Conservation (phyloP, 2,797 vertebrate genomes). For the Limosa lapponica region DNA sequence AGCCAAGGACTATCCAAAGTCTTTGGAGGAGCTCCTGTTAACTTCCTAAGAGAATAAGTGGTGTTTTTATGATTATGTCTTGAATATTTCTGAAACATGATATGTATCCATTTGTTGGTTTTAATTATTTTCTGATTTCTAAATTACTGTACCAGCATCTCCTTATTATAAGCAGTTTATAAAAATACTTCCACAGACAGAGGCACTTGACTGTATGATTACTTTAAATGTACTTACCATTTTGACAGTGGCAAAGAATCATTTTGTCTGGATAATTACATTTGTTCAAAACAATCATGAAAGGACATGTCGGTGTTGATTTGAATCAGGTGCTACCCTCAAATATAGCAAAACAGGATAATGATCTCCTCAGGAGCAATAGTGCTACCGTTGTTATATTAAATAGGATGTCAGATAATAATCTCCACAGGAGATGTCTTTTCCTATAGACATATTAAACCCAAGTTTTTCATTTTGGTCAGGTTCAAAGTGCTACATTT, state of each 20-base stretch:
- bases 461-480: background rate
- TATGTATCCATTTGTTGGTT: background rate
- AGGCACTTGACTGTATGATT: background rate
- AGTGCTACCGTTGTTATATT: background rate
- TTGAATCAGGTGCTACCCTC: background rate
- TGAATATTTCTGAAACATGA: background rate
- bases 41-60: background rate
- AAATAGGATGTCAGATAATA: background rate
- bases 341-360: background rate
- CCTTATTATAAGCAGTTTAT: background rate
- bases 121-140: background rate
- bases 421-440: background rate
- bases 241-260: background rate
- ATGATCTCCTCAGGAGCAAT: background rate
- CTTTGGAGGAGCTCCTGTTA: background rate
- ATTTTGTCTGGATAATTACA: background rate
- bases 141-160: background rate
- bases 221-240: background rate
- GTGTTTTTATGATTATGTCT: background rate
- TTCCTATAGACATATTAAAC: background rate
- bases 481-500: constrained; percentile 17
- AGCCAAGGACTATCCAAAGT: background rate
- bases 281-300: background rate
- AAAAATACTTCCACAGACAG: background rate
- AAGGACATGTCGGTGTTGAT: background rate